Evolutionary conservation across 2,888 invertebrate genomes (phyloP).

Genomic region (Drosophila nr. fundita): DNA sequence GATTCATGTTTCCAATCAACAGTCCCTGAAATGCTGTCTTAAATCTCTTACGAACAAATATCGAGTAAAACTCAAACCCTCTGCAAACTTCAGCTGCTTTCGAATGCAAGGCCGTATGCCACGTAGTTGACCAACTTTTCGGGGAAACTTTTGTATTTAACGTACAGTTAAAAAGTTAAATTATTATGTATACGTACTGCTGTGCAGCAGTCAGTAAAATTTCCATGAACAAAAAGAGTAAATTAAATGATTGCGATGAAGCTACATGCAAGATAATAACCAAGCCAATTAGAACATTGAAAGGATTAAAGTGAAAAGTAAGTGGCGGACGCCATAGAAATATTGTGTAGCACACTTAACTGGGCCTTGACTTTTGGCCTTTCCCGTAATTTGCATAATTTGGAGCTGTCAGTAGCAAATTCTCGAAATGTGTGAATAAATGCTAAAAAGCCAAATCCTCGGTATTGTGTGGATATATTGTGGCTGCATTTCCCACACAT

Average conservation of each 20-base stretch:
- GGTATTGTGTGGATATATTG: slow-evolving; percentile 5
- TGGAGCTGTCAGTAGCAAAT: slow-evolving; percentile 27
- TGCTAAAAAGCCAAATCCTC: slow-evolving; percentile 2
- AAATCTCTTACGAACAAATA: slow-evolving; percentile 17
- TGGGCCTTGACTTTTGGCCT: slow-evolving; percentile 50
- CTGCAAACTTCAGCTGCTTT: not conserved
- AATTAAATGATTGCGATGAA: slow-evolving; percentile 8
- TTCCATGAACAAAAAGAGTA: slow-evolving; percentile 10
- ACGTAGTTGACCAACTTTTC: slow-evolving; percentile 15
- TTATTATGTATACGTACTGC: slow-evolving; percentile 62
- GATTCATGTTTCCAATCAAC: not conserved
- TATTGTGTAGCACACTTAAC: slow-evolving; percentile 40
- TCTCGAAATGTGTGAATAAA: slow-evolving; percentile 41
- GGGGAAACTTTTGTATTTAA: slow-evolving; percentile 5
- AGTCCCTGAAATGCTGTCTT: not conserved
- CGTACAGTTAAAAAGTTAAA: slow-evolving; percentile 12
- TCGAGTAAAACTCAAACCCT: not conserved
- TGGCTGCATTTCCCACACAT: slow-evolving; percentile 18
- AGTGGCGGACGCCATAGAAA: not conserved
- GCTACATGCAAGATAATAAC: slow-evolving; percentile 5
- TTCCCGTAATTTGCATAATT: slow-evolving; percentile 34
- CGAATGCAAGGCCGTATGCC: not conserved
- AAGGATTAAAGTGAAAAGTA: not conserved
- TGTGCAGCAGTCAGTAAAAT: slow-evolving; percentile 18
- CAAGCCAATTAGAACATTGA: slow-evolving; percentile 37